Base-by-base conservation (phyloP, 2,113 vertebrate genomes). In the Alaudala cheleensis region DNA sequence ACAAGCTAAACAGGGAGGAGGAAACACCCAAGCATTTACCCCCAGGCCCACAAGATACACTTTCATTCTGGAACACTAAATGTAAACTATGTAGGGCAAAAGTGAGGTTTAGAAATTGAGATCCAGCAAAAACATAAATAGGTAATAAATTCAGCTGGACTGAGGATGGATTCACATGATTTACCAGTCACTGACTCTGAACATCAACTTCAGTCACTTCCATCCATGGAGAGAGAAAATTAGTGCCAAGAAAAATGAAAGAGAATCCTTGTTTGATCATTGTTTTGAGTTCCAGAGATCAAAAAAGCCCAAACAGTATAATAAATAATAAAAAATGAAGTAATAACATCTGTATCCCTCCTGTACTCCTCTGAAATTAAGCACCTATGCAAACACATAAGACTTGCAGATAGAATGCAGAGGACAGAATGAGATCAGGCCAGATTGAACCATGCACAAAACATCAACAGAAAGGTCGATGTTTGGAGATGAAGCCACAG, bases 171-270 rank as follows among this genome's bases (percentile, higher is more conserved):
- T 69, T 80, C 4, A 40, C 14, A 16, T 29, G n/a, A 80, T 61
- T 77, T 77, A 70, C 23, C 47, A 79, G 81, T 82, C 57, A 58
- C 51, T 18, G 17, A 65, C 28, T 33, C n/a, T 42, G 42, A 95
- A 80, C 69, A 76, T 34, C 64, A 65, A 65, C 25, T 31, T 79
- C 39, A 26, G 28, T 25, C 16, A 45, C 25, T 81, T 85, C 54
- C 25, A 65, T 37, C 62, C 76, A 34, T 0, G 4, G 4, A 74
- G 33, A 87, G 45, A 78, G 9, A 88, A 42, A 88, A 88, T 33
- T 39, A 86, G 22, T 25, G 54, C 67, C 93, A 95, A 91, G 72
- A 62, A 82, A 92, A 96, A 95, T 37, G 64, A 83, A 93, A 91
- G 28, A 65, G 22, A 88, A 93, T 39, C 39, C 34, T 81, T 70